Evolutionary conservation across 2,113 vertebrate genomes (phyloP).

Genomic region (Callionymus lyra): DNA sequence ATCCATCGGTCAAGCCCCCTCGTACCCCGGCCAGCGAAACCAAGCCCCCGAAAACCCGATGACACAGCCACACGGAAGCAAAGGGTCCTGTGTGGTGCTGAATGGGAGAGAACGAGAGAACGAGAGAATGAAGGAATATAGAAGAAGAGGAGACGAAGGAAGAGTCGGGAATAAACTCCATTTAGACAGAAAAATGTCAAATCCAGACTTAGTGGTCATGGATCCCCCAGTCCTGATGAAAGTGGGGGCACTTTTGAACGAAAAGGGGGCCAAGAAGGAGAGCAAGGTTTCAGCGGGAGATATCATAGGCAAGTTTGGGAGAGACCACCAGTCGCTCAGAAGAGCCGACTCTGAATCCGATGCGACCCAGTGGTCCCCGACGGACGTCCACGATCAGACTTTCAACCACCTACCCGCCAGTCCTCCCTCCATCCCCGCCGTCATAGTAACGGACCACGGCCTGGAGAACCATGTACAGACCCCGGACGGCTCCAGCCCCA

Average conservation of each 20-base stretch:
- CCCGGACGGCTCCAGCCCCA: conserved; percentile 57
- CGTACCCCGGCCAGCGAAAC: conserved; percentile 25
- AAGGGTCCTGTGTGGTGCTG: conserved; percentile 39
- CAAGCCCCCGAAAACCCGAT: conserved; percentile 34
- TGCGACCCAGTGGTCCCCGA: conserved; percentile 9
- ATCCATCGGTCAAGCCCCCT: conserved; percentile 19
- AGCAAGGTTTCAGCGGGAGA: conserved; percentile 23
- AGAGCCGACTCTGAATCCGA: conserved; percentile 12
- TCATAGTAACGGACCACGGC: conserved; percentile 87
- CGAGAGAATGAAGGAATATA: conserved; percentile 11
- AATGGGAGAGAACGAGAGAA: conserved; percentile 56
- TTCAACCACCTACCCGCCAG: conserved; percentile 11
- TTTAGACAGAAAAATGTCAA: conserved; percentile 21
- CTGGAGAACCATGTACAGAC: conserved; percentile 49
- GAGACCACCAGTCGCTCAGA: conserved; percentile 7
- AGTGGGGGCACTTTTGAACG: conserved; percentile 7
- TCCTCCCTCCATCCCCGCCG: conserved; percentile 70
- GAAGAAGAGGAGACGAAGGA: conserved; percentile 10
- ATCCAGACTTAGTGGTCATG: not conserved
- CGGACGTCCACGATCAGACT: conserved; percentile 7
- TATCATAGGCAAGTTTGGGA: not conserved
- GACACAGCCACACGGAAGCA: conserved; percentile 23
- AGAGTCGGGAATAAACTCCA: conserved; percentile 23
- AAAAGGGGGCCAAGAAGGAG: conserved; percentile 8
- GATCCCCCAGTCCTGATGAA: conserved; percentile 8